These are phyloP conservation scores for Ptiloglossa arizonensis DNA, from an alignment of 1,140 invertebrate genomes.

Conservation along the genomic window DNA sequence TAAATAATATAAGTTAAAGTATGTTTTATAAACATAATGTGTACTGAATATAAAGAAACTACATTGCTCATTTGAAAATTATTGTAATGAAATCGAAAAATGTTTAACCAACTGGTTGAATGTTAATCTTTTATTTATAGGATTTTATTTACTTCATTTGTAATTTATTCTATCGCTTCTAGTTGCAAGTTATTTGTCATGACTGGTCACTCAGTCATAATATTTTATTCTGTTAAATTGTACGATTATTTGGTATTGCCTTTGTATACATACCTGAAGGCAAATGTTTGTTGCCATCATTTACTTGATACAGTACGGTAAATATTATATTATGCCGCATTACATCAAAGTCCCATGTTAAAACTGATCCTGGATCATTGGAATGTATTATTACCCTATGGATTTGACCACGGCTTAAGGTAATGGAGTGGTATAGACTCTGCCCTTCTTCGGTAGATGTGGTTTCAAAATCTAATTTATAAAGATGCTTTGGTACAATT, in stretches of 20 bases:
- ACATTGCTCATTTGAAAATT: too few species aligned
- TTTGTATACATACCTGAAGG: slow-evolving; percentile 34
- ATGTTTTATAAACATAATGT: background rate
- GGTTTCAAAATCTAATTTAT: slow-evolving; percentile 89
- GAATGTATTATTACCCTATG: slow-evolving; percentile 93
- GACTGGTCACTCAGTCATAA: too few species aligned
- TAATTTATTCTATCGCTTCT: too few species aligned
- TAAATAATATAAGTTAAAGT: background rate
- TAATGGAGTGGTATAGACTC: slow-evolving; percentile 83
- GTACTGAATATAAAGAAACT: too few species aligned
- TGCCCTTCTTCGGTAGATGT: slow-evolving; percentile 82
- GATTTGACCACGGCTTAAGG: slow-evolving; percentile 84
- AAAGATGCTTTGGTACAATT: slow-evolving; percentile 93
- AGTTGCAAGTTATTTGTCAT: too few species aligned
- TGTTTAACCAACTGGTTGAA: too few species aligned
- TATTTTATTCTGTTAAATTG: slow-evolving; percentile 4
- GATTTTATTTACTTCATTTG: too few species aligned
- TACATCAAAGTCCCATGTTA: slow-evolving; percentile 99
- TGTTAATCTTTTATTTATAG: too few species aligned
- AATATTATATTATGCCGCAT: slow-evolving; percentile 94
- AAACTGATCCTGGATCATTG: slow-evolving; percentile 92
- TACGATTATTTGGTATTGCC: background rate
- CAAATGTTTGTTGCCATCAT: slow-evolving; percentile 3
- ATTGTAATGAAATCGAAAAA: too few species aligned
- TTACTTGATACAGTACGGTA: slow-evolving; percentile 85